A percentile compares a stretch with the other conserved stretches of the same genome.
Conservation (phyloP, 2,888 invertebrate genomes). For the Apamea epomidion region DNA sequence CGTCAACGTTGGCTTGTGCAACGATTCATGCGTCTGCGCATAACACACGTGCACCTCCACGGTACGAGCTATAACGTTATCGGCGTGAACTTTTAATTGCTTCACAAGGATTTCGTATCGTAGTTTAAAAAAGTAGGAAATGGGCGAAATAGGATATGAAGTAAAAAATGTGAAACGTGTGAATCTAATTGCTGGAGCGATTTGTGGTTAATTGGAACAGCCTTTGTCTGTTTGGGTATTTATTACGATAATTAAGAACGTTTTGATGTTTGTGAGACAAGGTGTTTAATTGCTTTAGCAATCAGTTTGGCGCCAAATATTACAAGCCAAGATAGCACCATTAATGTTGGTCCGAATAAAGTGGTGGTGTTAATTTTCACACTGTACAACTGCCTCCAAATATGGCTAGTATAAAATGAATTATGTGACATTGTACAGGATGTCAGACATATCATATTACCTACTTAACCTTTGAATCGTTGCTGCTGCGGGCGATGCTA, state of each 20-base stretch:
- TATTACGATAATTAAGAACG: not conserved
- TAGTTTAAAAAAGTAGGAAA: constrained; percentile 7
- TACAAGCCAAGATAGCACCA: not conserved
- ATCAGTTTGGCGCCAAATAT: not conserved
- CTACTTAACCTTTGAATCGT: constrained; percentile 19
- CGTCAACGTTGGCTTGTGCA: constrained; percentile 52
- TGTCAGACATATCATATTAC: not conserved
- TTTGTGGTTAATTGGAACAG: not conserved
- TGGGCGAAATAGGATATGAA: constrained; percentile 27
- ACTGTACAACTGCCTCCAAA: not conserved
- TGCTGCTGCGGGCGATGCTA: not conserved
- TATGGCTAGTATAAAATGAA: constrained; percentile 15
- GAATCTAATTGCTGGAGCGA: constrained; percentile 5
- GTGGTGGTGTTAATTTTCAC: not conserved
- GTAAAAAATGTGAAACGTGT: not conserved
- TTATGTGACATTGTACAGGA: constrained; percentile 11
- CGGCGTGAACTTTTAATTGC: constrained; percentile 48
- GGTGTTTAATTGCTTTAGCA: not conserved
- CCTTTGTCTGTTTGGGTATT: not conserved
- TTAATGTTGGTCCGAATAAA: not conserved
- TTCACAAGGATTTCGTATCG: constrained; percentile 34
- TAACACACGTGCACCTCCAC: constrained; percentile 48
- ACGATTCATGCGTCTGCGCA: constrained; percentile 39
- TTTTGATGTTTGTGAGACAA: not conserved
- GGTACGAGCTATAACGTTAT: constrained; percentile 28